A percentile compares a stretch with the other conserved stretches of the same genome.
These are phyloP conservation scores for Sebastes variabilis DNA, from an alignment of 2,797 vertebrate species.

Conservation along the genomic window DNA sequence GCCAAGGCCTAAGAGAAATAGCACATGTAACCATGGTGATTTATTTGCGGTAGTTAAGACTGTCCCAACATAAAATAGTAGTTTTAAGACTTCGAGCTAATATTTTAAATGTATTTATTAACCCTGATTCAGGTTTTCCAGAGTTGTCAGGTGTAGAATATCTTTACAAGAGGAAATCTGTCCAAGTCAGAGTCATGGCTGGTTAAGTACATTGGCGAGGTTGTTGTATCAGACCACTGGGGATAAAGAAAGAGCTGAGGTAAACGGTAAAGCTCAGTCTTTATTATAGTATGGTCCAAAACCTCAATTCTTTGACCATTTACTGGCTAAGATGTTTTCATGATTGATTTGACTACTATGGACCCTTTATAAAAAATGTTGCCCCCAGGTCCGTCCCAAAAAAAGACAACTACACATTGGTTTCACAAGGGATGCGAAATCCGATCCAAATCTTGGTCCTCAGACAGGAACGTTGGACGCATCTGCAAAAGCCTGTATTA, in stretches of 20 bases:
- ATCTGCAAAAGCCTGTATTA: neutral
- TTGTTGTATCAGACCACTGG: neutral
- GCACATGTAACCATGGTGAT: neutral
- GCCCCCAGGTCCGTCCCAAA: too few relatives aligned
- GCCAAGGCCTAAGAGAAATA: slow-evolving; percentile 11
- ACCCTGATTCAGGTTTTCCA: slow-evolving; percentile 20
- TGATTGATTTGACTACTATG: neutral
- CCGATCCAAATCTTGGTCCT: neutral
- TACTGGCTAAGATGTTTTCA: neutral
- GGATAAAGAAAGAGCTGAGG: slow-evolving; percentile 12
- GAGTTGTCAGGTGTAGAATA: slow-evolving; percentile 18
- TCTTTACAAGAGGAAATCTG: slow-evolving; percentile 9
- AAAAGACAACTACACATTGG: too few relatives aligned
- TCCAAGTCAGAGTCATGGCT: slow-evolving; percentile 32
- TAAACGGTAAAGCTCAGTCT: slow-evolving; percentile 8
- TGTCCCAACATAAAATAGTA: neutral
- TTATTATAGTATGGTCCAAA: slow-evolving; percentile 1
- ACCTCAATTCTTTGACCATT: neutral
- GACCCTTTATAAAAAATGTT: neutral
- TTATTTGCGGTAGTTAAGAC: slow-evolving; percentile 11
- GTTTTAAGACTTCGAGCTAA: slow-evolving; percentile 2
- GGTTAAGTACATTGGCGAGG: slow-evolving; percentile 26
- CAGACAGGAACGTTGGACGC: neutral
- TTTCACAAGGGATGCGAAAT: too few relatives aligned
- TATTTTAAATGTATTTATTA: slow-evolving; percentile 28